phyloP scores from a whole-genome alignment of 2,888 invertebrate species.

The Drosophila antonietae region DNA sequence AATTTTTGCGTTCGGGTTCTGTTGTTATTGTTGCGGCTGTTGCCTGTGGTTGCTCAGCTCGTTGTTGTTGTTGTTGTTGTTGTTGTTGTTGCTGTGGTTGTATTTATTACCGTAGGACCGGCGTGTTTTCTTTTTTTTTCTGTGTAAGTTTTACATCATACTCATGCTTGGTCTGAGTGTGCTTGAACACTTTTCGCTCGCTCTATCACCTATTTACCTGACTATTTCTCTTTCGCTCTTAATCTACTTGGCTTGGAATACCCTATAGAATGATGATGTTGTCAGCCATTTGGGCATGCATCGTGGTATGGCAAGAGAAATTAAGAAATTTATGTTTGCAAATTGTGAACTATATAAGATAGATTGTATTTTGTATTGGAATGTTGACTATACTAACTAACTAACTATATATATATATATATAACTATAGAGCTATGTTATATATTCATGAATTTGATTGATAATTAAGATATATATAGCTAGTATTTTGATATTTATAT shows the following conservation, averaged over 20 bases:
- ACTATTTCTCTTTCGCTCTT: neutral
- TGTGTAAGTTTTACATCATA: slow-evolving; percentile 50
- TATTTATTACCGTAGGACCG: slow-evolving; percentile 59
- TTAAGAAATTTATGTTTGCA: too few species aligned
- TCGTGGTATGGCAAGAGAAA: too few species aligned
- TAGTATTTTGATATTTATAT: too few species aligned
- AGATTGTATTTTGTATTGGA: too few species aligned
- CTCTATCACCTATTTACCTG: slow-evolving; percentile 16
- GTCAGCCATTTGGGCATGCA: too few species aligned
- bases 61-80: slow-evolving; percentile 41
- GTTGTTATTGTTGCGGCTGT: slow-evolving; percentile 30
- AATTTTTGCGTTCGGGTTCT: slow-evolving; percentile 44
- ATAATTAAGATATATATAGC: too few species aligned
- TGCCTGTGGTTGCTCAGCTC: slow-evolving; percentile 45
- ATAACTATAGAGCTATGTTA: too few species aligned
- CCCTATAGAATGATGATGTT: neutral
- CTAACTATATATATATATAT: too few species aligned
- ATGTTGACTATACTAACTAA: too few species aligned
- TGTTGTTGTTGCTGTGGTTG: slow-evolving; percentile 48
- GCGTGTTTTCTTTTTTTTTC: slow-evolving; percentile 32
- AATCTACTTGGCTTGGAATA: neutral
- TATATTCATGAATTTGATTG: too few species aligned
- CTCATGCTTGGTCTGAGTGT: neutral
- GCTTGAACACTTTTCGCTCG: slow-evolving; percentile 10
- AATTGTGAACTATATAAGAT: too few species aligned